Conservation (phyloP, 2,888 invertebrate genomes). For the Suillia variegata region DNA sequence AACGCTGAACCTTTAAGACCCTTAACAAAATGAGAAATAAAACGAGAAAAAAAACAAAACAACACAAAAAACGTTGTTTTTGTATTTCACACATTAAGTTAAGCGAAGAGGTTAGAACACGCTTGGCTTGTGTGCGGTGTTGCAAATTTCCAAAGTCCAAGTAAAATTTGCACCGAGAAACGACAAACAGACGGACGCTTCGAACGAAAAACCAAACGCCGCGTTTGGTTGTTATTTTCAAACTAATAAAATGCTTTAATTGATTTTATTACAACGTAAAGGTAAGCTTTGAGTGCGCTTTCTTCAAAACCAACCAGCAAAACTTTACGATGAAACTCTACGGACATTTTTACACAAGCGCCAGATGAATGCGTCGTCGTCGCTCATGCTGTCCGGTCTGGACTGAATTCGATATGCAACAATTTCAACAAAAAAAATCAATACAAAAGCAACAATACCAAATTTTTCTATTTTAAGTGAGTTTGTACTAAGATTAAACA, state of each 20-base stretch:
- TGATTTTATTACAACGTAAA: conserved; percentile 23
- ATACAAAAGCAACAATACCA: no score
- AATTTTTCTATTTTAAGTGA: no score
- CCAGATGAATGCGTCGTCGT: no score
- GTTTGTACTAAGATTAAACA: no score
- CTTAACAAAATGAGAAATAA: background rate
- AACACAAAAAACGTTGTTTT: background rate
- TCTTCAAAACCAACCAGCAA: conserved; percentile 5
- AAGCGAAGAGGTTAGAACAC: background rate
- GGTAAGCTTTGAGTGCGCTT: background rate
- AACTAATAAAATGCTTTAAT: conserved; percentile 23
- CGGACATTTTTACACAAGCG: background rate
- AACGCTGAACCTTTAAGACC: background rate
- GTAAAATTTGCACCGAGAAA: no score
- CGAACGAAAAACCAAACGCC: no score
- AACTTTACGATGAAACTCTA: conserved; percentile 13
- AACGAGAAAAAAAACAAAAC: no score
- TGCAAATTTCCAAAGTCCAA: background rate
- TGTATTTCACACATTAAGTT: conserved; percentile 4
- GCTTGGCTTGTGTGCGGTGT: background rate
- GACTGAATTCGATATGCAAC: no score
- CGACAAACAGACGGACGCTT: no score
- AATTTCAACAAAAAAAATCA: no score
- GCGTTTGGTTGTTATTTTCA: conserved; percentile 19
- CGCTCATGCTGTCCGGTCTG: no score